Evolutionary conservation across 2,888 invertebrate species (phyloP), one percentile per base, ranked within the genome.

Genomic region (Callinectes sapidus): DNA sequence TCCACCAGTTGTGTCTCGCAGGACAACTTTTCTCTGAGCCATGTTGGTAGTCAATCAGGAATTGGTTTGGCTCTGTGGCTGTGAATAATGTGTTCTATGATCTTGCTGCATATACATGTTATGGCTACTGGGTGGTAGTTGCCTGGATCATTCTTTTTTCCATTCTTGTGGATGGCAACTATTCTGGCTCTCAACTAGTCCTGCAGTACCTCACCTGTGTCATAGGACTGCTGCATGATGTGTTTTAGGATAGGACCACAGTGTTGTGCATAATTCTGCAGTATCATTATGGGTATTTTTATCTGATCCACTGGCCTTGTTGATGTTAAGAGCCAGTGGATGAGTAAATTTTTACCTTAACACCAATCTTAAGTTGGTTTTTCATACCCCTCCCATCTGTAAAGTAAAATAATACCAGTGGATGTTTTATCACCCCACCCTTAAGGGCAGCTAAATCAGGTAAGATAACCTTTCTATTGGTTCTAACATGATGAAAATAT

Each of bases 131-230:
- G 66, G 1, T n/a, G 6, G 66, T 71, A 71, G 66, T 71, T 71
- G 66, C 14, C 8, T 14, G 66, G 66, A 8, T 71, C 14, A 18
- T n/a, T 35, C 10, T 35, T 86, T 8, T 6, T 86, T 86, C 10
- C n/a, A n/a, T 2, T 86, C 35, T 86, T 86, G 23, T 86, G 16
- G 42, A 86, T 86, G 86, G 86, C 86, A 86, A 86, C 86, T 86
- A 86, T 32, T 86, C 86, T n/a, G 35, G 86, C 86, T 86, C 10
- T 86, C 35, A 32, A 35, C 86, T 35, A 32, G 86, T 86, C 86
- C 35, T 32, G 18, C 10, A 23, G 86, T 13, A 86, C 35, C 42
- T 86, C 35, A 14, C 86, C 86, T 6, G 2, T 86, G 28, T 86
- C 35, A 32, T 86, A 86, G 16, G 35, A 86, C 42, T 86, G 86